Base-by-base conservation (phyloP, 2,113 vertebrate species). In the Oncorhynchus kisutch region DNA sequence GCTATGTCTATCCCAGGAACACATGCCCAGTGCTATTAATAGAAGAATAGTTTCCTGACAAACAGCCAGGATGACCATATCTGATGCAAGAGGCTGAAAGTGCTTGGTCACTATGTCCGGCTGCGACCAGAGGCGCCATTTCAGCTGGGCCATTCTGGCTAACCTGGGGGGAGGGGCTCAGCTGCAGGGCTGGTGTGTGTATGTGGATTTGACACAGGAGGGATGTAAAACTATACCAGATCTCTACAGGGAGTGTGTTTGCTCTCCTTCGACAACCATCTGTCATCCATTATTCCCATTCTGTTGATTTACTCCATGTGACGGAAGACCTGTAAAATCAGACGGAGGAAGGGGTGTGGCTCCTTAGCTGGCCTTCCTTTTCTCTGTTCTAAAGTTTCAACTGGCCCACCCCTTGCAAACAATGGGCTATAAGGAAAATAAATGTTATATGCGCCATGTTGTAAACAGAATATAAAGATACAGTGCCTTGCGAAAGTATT, bases 21-120 rank as follows among this genome's bases (percentile, higher is more conserved):
- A 85, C 71, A 76, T 85, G 84, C 67, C 75, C 22, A 60, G 73
- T 13, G 77, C 54, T 45, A 66, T 67, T 70, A 59, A 73, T 79
- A 75, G 51, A 76, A 64, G 57, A 71, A 73, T 22, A 77, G 70
- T 79, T 73, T 75, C 22, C 45, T 72, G 79, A 78, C 78, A 71
- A 71, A 73, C 77, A 72, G 81, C 69, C 78, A 72, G 75, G 70
- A 39, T 54, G 71, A 39, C 70, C 20, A 27, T 24, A 20, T 66
- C 83, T 86, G 87, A 86, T 86, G 87, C 85, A 88, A 86, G 70
- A 73, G 79, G 51, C 25, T 73, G 85, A 76, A 88, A 88, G 59
- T 24, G 59, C 59, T 22, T 62, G 18, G 59, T 62, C 59, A 22
- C 20, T 62, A 39, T 39, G 59, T 59, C 20, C 72, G 70, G 72